phyloP scores from a whole-genome alignment of 2,888 invertebrate species.

The Monochamus alternatus region DNA sequence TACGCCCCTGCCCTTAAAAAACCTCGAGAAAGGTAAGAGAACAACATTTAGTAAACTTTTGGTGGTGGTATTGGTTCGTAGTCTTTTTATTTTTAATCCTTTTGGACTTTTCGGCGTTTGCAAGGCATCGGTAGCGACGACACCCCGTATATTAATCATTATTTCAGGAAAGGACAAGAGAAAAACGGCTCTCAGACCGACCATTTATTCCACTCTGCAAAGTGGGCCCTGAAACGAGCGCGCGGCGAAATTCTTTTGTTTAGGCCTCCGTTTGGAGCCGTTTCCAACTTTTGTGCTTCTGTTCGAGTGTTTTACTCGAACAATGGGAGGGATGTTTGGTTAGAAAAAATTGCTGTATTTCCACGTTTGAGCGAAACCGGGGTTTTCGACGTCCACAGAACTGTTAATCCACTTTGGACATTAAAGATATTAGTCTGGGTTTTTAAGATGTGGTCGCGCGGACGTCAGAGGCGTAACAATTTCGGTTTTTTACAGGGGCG shows the following conservation, averaged over 20 bases:
- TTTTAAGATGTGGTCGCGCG: no score
- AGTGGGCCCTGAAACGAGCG: not conserved
- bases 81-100: not conserved
- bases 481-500: no score
- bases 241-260: conserved; percentile 5
- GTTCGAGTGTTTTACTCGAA: conserved; percentile 1
- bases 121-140: not conserved
- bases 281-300: not conserved
- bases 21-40: no score
- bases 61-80: not conserved
- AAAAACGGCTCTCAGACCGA: not conserved
- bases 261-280: not conserved
- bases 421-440: not conserved
- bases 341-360: not conserved
- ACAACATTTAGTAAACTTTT: no score
- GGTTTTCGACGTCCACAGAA: not conserved
- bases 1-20: no score
- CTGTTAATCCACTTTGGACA: not conserved
- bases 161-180: not conserved
- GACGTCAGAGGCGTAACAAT: no score
- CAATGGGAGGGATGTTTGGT: not conserved
- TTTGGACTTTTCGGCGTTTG: no score
- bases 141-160: not conserved
- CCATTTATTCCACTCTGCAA: conserved; percentile 13
- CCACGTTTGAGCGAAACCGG: not conserved